A percentile compares a stretch with the other conserved stretches of the same genome.
These are phyloP conservation scores for Panzeria rudis DNA, from an alignment of 2,888 invertebrate genomes.

Conservation along the genomic window DNA sequence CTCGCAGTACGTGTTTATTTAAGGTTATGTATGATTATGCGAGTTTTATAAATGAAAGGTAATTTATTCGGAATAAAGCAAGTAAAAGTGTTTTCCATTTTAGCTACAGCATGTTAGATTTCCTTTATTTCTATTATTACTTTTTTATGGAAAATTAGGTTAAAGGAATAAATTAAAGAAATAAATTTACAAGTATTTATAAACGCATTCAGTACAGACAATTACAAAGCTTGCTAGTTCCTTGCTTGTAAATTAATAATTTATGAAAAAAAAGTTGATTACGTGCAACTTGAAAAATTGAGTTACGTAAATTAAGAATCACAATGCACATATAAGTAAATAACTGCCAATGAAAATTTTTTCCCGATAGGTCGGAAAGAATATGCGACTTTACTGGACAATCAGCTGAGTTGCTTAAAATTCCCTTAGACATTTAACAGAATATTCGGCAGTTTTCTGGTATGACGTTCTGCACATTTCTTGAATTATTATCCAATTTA, in stretches of 20 bases:
- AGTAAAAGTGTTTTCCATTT: constrained; percentile 15
- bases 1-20: constrained; percentile 35
- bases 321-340: too few species aligned
- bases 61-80: constrained; percentile 25
- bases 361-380: too few species aligned
- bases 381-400: too few species aligned
- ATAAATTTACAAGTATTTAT: constrained; percentile 6
- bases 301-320: background rate
- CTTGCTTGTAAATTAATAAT: constrained; percentile 3
- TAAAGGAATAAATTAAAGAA: constrained; percentile 7
- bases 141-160: constrained; percentile 8
- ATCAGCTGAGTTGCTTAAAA: too few species aligned
- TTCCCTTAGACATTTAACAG: too few species aligned
- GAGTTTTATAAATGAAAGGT: constrained; percentile 30
- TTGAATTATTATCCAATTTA: too few species aligned
- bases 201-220: background rate
- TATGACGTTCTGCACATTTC: too few species aligned
- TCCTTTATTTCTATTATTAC: background rate
- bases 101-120: background rate
- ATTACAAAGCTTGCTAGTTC: background rate
- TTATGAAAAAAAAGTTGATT: background rate
- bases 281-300: background rate
- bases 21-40: constrained; percentile 37
- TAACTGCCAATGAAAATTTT: too few species aligned
- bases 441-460: too few species aligned